These are phyloP conservation scores for Paratilapia polleni DNA, from an alignment of 2,113 vertebrate species.

Conservation along the genomic window DNA sequence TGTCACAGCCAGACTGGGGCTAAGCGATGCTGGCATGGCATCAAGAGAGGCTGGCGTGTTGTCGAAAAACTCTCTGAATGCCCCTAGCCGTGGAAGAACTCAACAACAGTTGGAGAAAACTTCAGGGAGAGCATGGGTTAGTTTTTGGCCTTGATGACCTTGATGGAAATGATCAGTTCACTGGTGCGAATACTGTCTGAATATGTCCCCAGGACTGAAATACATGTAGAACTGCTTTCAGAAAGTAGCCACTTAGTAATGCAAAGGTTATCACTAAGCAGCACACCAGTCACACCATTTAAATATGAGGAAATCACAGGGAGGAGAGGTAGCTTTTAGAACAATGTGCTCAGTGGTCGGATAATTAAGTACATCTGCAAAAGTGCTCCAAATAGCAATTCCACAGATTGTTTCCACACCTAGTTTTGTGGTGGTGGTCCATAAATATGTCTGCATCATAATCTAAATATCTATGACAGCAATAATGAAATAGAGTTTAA, in stretches of 20 bases:
- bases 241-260: background rate
- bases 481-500: slow-evolving; percentile 18
- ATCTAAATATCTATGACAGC: slow-evolving; percentile 20
- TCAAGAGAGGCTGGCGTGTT: slow-evolving; percentile 64
- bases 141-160: slow-evolving; percentile 38
- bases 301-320: background rate
- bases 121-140: slow-evolving; percentile 19
- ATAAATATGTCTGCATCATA: slow-evolving; percentile 6
- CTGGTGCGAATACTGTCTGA: background rate
- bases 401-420: background rate
- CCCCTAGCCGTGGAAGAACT: slow-evolving; percentile 15
- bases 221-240: background rate
- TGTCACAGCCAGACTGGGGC: slow-evolving; percentile 66
- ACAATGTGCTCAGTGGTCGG: background rate
- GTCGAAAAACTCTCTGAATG: slow-evolving; percentile 37
- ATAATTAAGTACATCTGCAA: slow-evolving; percentile 1
- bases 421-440: background rate
- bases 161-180: background rate
- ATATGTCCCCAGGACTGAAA: background rate
- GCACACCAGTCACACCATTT: background rate
- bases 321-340: background rate
- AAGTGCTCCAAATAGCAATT: background rate
- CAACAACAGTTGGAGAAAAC: slow-evolving; percentile 29
- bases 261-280: background rate
- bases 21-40: slow-evolving; percentile 64